Conservation (phyloP, 2,888 invertebrate species). For the Synanthedon vespiformis region DNA sequence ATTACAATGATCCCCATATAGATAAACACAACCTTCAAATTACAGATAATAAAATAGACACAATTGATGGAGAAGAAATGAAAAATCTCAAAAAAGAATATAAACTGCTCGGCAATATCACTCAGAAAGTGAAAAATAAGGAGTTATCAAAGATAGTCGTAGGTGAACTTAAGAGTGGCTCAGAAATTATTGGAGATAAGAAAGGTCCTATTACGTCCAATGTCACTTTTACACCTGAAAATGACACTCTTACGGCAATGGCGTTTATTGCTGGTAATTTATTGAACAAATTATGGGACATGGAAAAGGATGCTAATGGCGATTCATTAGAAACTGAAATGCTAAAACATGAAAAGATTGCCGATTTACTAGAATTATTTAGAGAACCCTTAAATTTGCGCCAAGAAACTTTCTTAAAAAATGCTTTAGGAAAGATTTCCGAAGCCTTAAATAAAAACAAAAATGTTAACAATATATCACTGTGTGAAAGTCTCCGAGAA, state of each 20-base stretch:
- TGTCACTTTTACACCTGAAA: constrained; percentile 56
- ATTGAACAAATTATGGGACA: constrained; percentile 55
- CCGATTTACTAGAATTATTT: constrained; percentile 47
- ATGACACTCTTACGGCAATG: constrained; percentile 56
- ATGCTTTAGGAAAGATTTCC: constrained; percentile 44
- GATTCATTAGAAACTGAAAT: constrained; percentile 39
- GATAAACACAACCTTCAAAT: constrained; percentile 26
- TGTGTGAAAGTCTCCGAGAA: constrained; percentile 37
- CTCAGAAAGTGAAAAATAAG: constrained; percentile 33
- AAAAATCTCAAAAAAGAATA: constrained; percentile 24
- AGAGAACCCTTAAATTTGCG: constrained; percentile 50
- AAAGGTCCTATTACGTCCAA: constrained; percentile 41
- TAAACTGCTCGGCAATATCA: constrained; percentile 29
- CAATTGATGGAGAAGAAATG: constrained; percentile 18
- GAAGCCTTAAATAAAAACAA: constrained; percentile 35
- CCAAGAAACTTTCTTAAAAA: constrained; percentile 49
- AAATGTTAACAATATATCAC: constrained; percentile 29
- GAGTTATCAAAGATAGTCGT: constrained; percentile 50
- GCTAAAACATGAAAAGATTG: constrained; percentile 48
- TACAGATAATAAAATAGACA: constrained; percentile 48
- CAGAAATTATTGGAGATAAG: constrained; percentile 43
- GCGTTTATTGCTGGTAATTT: constrained; percentile 58
- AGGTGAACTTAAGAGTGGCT: constrained; percentile 42
- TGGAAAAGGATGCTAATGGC: constrained; percentile 40
- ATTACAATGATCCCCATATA: constrained; percentile 31